Base-by-base conservation (phyloP, 2,797 vertebrate species). In the Anomalospiza imberbis region DNA sequence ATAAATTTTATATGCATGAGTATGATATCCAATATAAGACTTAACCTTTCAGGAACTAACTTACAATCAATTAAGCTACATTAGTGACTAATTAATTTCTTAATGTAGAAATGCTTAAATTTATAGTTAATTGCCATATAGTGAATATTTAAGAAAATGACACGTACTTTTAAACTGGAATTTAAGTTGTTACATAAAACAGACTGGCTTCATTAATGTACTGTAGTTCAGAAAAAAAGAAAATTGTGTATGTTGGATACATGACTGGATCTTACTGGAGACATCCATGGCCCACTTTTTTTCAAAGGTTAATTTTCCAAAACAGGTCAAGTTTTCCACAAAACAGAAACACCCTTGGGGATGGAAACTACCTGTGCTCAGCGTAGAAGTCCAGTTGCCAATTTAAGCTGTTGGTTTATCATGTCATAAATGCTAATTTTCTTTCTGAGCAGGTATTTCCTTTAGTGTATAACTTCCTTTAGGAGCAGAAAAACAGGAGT, bases 381-480 rank as follows among this genome's bases (percentile, higher is more conserved):
- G 13, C 0, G 0, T 14, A 58, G 58, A 58, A 66, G 82, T 89
- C 91, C 53, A 28, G 58, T 85, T 81, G 79, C 70, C 79, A 89
- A 20, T 68, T 77, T 21, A 75, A 90, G 74, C 8, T 91, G 85
- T 84, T 86, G 45, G 19, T 94, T 95, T 95, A 93, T 96, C 85
- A 79, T 70, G 48, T 67, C 53, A 58, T 80, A 58, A 68, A 68
- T 76, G n/a, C 74, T 95, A 53, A 57, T 93, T 91, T 95, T 78
- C 50, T 85, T 91, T 90, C 72, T 74, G 53, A 88, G 73, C 77
- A 76, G 76, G 61, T 88, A 85, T 90, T 95, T 89, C 85, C 91
- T 88, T 95, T 60, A 83, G 60, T 60, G 19, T 84, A 11, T n/a
- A 47, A 85, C 48, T 92, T 96, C 91, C 91, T 92, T 89, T n/a